These are phyloP conservation scores for Motacilla alba DNA, from an alignment of 2,113 vertebrate genomes.

Conservation along the genomic window DNA sequence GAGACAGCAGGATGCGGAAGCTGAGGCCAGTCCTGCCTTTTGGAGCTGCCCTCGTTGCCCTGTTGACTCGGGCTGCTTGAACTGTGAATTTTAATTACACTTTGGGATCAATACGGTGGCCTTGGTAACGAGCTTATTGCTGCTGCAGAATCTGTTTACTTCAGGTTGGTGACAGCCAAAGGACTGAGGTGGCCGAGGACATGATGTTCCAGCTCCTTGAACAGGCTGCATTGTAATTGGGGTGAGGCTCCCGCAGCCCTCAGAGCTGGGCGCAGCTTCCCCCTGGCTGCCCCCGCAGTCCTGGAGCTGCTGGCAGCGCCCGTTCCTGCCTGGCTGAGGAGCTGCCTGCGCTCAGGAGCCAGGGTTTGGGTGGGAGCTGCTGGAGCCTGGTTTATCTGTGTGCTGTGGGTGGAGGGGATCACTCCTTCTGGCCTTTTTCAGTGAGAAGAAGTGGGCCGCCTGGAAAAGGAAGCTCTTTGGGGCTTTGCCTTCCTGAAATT, in stretches of 20 bases:
- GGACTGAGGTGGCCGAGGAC: conserved; percentile 61
- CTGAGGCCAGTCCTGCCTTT: background rate
- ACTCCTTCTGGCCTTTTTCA: background rate
- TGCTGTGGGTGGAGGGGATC: background rate
- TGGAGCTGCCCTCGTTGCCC: background rate
- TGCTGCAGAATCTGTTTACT: conserved; percentile 77
- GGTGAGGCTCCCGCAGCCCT: background rate
- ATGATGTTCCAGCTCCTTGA: conserved; percentile 61
- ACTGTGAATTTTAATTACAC: conserved; percentile 70
- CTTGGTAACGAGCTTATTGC: conserved; percentile 76
- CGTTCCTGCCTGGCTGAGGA: background rate
- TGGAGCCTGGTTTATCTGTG: background rate
- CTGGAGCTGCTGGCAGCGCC: background rate
- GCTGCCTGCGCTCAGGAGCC: background rate
- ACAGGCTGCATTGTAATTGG: conserved; percentile 25
- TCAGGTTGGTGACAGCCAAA: conserved; percentile 63
- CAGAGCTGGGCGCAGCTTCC: background rate
- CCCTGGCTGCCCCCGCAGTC: background rate
- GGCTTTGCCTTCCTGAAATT: background rate
- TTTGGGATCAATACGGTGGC: conserved; percentile 74
- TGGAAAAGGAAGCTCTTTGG: background rate
- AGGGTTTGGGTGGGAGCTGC: background rate
- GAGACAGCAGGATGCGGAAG: background rate
- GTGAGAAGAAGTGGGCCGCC: background rate
- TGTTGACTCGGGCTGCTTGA: conserved; percentile 42